These are phyloP conservation scores for Eciton burchellii DNA, from an alignment of 1,140 invertebrate genomes.

Conservation along the genomic window DNA sequence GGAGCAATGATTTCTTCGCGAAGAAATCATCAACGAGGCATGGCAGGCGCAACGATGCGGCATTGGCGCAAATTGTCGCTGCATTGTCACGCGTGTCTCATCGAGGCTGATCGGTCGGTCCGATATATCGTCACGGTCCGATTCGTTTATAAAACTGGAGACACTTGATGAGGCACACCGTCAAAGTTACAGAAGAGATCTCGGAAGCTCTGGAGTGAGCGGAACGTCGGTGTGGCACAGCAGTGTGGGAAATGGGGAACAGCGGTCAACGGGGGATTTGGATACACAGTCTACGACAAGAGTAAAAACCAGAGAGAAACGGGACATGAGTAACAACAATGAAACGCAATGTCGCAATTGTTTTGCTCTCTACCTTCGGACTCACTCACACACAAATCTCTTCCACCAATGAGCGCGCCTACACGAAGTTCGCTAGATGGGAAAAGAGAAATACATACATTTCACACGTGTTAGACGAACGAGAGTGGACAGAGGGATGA, in stretches of 20 bases:
- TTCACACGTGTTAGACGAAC: conserved; percentile 80
- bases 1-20: too few species aligned
- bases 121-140: not conserved
- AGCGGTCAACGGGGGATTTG: conserved; percentile 25
- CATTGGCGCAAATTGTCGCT: too few species aligned
- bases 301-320: conserved; percentile 57
- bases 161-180: conserved; percentile 27
- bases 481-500: conserved; percentile 43
- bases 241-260: conserved; percentile 52
- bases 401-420: conserved; percentile 87
- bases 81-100: too few species aligned
- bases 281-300: conserved; percentile 64
- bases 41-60: too few species aligned
- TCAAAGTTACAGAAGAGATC: conserved; percentile 9
- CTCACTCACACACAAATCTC: conserved; percentile 85
- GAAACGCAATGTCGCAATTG: conserved; percentile 78
- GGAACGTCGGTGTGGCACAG: conserved; percentile 27
- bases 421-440: conserved; percentile 90
- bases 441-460: conserved; percentile 83
- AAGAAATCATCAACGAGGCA: too few species aligned
- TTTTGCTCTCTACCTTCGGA: conserved; percentile 83
- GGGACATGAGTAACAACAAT: conserved; percentile 74
- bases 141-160: conserved; percentile 58
- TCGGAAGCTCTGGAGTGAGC: not conserved
- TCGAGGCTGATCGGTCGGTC: too few species aligned